Evolutionary conservation across 1,140 invertebrate species (phyloP).

Genomic region (Bacillus rossius): DNA sequence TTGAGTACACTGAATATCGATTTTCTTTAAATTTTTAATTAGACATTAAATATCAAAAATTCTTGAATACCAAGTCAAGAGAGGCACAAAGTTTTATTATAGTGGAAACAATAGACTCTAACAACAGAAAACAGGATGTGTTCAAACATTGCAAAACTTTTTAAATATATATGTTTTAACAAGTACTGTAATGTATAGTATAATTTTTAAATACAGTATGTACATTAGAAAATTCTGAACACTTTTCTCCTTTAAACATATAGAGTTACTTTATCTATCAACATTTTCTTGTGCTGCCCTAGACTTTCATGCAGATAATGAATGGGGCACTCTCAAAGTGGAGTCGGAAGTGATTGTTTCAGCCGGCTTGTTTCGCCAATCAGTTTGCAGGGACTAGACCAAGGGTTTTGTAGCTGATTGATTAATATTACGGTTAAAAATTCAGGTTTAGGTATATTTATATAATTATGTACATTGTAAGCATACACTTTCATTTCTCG

Average conservation of each 20-base stretch:
- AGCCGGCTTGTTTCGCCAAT: no score
- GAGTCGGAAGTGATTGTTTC: no score
- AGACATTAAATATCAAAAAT: slow-evolving; percentile 30
- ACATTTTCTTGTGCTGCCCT: neutral
- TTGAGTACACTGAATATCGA: slow-evolving; percentile 14
- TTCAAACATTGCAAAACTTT: slow-evolving; percentile 8
- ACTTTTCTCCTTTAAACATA: slow-evolving; percentile 11
- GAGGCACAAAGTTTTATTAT: slow-evolving; percentile 33
- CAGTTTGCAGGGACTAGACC: no score
- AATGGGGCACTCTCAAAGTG: no score
- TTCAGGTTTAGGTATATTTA: no score
- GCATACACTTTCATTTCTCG: no score
- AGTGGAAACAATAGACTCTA: slow-evolving; percentile 18
- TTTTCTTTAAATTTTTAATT: slow-evolving; percentile 12
- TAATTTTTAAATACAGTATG: slow-evolving; percentile 11
- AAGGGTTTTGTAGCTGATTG: no score
- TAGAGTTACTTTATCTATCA: neutral
- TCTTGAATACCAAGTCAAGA: slow-evolving; percentile 29
- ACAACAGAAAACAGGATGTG: slow-evolving; percentile 16
- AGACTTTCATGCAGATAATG: no score
- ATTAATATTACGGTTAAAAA: no score
- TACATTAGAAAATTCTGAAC: slow-evolving; percentile 18
- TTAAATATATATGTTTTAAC: slow-evolving; percentile 8
- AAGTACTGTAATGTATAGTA: slow-evolving; percentile 11
- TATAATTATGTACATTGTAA: no score